These are phyloP conservation scores for Agonopterix subpropinquella DNA, from an alignment of 2,888 invertebrate genomes.

Conservation along the genomic window DNA sequence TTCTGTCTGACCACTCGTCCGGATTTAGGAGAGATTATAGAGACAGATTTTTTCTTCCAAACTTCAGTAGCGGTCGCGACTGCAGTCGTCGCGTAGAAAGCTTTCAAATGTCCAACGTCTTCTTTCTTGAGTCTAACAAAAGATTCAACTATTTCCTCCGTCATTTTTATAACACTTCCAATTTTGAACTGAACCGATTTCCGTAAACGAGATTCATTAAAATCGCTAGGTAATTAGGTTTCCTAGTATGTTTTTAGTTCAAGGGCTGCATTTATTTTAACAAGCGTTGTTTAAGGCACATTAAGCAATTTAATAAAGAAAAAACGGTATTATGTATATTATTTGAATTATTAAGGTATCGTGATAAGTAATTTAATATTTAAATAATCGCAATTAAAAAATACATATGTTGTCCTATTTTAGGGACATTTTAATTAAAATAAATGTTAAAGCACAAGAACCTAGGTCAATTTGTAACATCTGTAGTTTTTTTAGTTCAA, in stretches of 20 bases:
- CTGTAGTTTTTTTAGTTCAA: too few relatives aligned
- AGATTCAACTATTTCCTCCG: conserved; percentile 42
- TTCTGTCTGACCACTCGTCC: conserved; percentile 32
- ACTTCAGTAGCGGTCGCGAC: conserved; percentile 30
- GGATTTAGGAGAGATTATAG: conserved; percentile 55
- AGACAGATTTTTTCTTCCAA: conserved; percentile 54
- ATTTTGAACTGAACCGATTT: conserved; percentile 12
- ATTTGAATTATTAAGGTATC: background rate
- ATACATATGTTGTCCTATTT: too few relatives aligned
- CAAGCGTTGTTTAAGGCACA: background rate
- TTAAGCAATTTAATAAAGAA: background rate
- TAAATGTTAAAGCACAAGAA: too few relatives aligned
- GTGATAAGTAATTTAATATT: background rate
- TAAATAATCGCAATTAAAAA: background rate
- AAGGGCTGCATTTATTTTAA: conserved; percentile 1
- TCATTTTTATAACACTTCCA: conserved; percentile 26
- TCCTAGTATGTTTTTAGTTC: conserved; percentile 6
- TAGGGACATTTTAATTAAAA: too few relatives aligned
- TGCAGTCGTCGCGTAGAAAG: conserved; percentile 32
- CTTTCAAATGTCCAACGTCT: conserved; percentile 40
- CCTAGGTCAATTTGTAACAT: too few relatives aligned
- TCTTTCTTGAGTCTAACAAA: conserved; percentile 43
- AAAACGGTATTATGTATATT: background rate
- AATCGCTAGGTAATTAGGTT: background rate
- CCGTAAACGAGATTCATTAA: background rate